phyloP scores from a whole-genome alignment of 2,113 vertebrate species.

The Plecturocebus donacophilus region DNA sequence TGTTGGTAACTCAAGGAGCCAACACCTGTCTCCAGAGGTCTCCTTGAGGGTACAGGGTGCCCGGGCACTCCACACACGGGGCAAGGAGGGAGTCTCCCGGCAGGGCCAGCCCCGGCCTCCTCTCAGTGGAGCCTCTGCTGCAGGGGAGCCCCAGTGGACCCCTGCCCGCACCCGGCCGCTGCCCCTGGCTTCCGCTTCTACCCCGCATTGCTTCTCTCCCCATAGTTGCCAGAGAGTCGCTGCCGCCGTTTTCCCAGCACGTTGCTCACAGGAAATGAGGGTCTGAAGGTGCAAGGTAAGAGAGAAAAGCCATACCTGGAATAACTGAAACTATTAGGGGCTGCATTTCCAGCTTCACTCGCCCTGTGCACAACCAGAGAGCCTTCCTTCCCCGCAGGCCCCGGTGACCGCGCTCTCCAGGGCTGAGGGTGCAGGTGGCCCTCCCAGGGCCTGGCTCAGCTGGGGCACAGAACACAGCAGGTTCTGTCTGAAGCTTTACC shows the following conservation, averaged over 20 bases:
- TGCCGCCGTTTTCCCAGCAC: not conserved
- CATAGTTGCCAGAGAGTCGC: rapidly evolving
- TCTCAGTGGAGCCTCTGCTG: not conserved
- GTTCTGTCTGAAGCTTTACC: not conserved
- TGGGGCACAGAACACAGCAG: not conserved
- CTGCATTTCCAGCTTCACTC: not conserved
- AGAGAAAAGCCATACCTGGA: not conserved
- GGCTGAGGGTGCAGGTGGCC: not conserved
- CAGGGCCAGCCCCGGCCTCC: not conserved
- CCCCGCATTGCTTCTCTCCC: no score
- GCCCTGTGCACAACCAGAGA: no score
- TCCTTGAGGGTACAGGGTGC: not conserved
- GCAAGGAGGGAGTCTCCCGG: not conserved
- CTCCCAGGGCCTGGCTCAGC: not conserved
- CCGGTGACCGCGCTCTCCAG: not conserved
- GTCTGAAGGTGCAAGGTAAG: not conserved
- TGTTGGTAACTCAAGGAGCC: not conserved
- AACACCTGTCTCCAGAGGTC: not conserved
- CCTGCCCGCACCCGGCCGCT: not conserved
- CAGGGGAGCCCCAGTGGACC: not conserved
- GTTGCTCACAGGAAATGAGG: not conserved
- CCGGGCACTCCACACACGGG: not conserved
- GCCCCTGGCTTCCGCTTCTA: not conserved
- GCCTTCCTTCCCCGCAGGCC: no score
- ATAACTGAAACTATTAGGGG: not conserved